Base-by-base conservation (phyloP, 2,113 vertebrate genomes). In the Poeciliopsis prolifica region DNA sequence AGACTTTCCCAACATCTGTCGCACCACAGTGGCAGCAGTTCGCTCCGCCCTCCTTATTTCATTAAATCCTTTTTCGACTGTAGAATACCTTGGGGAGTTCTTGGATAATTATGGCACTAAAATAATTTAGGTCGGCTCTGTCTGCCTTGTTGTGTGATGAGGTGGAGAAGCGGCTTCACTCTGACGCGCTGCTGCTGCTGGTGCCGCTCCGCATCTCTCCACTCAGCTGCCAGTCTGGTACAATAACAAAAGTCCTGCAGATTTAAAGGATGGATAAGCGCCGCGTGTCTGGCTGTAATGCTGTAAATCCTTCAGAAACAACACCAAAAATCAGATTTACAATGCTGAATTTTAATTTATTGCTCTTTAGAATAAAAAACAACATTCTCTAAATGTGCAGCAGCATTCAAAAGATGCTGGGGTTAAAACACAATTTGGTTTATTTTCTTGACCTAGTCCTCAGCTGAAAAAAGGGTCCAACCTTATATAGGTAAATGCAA, bases 51-150 rank as follows among this genome's bases (percentile, higher is more conserved):
- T 86, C 82, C 74, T 93, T 75, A 88, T 83, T 58, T 90, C 88
- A 42, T 91, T 91, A 88, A 88, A 79, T 80, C 70, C 76, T 71
- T 35, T 79, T 33, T 42, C 61, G 70, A 75, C 84, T 83, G 69
- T 40, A 3, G 72, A 72, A 65, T 22, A 84, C 90, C 91, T 84
- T 83, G 22, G 91, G 91, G 81, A 77, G 48, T 86, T 72, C 64
- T 31, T 31, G 79, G 87, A 91, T 93, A 93, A 93, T 93, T 91
- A 87, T 83, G 82, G 62, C 69, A 61, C 85, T 80, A 71, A 72
- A 83, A 85, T 84, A 91, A 94, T 94, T 87, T 58, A 86, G 93
- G 93, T 94, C 90, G 93, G 17, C 85, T 22, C 29, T n/a, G 65
- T 74, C 15, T 31, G 65, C 31, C 64, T 28, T 58, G 65, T 33